Conservation (phyloP, 2,797 vertebrate genomes). For the Diplodus sargus region DNA sequence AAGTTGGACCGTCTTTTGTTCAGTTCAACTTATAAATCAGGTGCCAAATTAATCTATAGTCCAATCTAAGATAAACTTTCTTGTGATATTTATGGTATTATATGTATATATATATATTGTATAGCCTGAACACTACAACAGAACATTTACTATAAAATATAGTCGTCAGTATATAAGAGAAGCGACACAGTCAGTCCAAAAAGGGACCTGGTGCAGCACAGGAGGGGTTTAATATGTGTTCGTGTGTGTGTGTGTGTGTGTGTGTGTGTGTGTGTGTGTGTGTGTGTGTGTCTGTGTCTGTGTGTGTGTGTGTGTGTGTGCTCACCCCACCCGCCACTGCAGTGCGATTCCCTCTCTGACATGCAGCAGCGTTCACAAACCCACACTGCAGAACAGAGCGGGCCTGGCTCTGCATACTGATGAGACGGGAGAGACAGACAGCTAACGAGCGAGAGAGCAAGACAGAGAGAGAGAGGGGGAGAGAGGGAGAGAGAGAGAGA, state of each 20-base stretch:
- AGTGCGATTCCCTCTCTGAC: constrained; percentile 76
- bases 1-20: background rate
- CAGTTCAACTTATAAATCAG: background rate
- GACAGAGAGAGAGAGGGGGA: background rate
- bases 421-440: constrained; percentile 53
- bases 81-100: background rate
- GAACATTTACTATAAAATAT: constrained; percentile 9
- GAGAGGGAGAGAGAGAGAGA: constrained; percentile 22
- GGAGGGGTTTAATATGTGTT: constrained; percentile 32
- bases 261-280: background rate
- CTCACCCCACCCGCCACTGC: constrained; percentile 70
- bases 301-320: constrained; percentile 9
- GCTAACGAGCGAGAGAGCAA: background rate
- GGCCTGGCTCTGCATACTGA: constrained; percentile 82
- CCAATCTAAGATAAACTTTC: background rate
- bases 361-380: constrained; percentile 78
- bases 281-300: constrained; percentile 6
- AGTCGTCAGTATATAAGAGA: background rate
- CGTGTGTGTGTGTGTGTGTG: too few relatives aligned
- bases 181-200: constrained; percentile 60
- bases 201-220: constrained; percentile 72
- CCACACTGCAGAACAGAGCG: constrained; percentile 84
- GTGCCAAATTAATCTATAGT: background rate
- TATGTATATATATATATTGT: background rate
- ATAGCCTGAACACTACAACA: background rate